These are phyloP conservation scores for Prionchulus punctatus DNA, from an alignment of 2,888 invertebrate genomes.

Conservation along the genomic window DNA sequence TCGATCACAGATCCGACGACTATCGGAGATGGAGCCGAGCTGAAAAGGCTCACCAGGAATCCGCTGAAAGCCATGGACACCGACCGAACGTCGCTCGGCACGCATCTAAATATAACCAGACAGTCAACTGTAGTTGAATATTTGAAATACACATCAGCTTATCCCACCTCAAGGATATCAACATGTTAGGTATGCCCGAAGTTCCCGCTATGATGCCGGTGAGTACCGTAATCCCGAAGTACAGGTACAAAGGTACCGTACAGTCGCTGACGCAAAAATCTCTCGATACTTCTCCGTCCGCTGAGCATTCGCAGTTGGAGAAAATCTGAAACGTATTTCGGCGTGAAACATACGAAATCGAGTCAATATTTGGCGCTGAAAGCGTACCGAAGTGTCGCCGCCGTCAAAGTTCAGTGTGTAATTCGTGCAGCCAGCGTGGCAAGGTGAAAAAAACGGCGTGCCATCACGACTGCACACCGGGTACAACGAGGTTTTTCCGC, in stretches of 20 bases:
- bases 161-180: conserved; percentile 25
- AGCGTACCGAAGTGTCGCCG: no score
- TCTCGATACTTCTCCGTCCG: conserved; percentile 1
- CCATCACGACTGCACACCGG: conserved; percentile 31
- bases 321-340: no score
- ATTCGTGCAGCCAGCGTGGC: conserved; percentile 25
- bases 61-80: conserved; percentile 7
- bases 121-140: no score
- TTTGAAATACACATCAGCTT: no score
- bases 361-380: no score
- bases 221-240: conserved; percentile 16
- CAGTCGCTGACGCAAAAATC: conserved; percentile 13
- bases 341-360: no score
- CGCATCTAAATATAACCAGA: background rate
- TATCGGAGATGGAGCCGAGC: conserved; percentile 33
- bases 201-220: conserved; percentile 27
- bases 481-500: conserved; percentile 28
- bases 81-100: conserved; percentile 5
- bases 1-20: conserved; percentile 35
- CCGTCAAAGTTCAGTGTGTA: no score
- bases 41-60: conserved; percentile 25
- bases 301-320: background rate
- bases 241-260: conserved; percentile 15
- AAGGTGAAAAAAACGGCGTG: conserved; percentile 32
- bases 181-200: conserved; percentile 26